Conservation (phyloP, 2,888 invertebrate species). For the Drosophila quinaria region DNA sequence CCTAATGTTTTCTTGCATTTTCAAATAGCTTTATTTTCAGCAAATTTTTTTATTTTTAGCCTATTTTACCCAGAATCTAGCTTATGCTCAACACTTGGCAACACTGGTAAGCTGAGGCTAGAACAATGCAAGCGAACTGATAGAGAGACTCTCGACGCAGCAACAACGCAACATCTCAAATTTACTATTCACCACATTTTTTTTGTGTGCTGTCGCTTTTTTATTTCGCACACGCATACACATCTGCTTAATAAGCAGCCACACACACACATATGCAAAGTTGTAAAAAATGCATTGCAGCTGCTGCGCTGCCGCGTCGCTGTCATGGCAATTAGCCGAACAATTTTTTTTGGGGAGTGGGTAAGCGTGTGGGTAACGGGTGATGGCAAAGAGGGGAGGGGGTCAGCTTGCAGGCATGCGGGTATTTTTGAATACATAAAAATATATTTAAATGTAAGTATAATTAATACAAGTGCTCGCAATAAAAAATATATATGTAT, state of each 20-base stretch:
- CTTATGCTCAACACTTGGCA: no score
- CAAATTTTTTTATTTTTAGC: no score
- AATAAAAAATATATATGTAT: not conserved
- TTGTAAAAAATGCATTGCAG: slow-evolving; percentile 65
- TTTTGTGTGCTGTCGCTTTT: slow-evolving; percentile 59
- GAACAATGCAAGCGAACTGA: slow-evolving; percentile 59
- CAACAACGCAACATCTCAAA: slow-evolving; percentile 48
- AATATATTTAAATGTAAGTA: not conserved
- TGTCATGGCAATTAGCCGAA: slow-evolving; percentile 71
- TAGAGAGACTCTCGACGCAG: slow-evolving; percentile 15
- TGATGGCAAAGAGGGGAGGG: not conserved
- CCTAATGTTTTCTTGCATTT: no score
- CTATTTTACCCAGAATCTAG: no score
- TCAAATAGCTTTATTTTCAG: no score
- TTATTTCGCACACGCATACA: slow-evolving; percentile 68
- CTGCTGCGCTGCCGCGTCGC: slow-evolving; percentile 68
- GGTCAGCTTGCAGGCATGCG: slow-evolving; percentile 9
- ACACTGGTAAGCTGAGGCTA: slow-evolving; percentile 51
- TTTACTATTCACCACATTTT: slow-evolving; percentile 76
- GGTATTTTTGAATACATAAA: slow-evolving; percentile 4
- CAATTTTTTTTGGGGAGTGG: slow-evolving; percentile 36
- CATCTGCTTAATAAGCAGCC: slow-evolving; percentile 55
- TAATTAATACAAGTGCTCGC: not conserved
- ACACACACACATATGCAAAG: slow-evolving; percentile 26
- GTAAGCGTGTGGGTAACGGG: not conserved